phyloP scores from a whole-genome alignment of 2,797 vertebrate species.

The Anguilla pacifica region DNA sequence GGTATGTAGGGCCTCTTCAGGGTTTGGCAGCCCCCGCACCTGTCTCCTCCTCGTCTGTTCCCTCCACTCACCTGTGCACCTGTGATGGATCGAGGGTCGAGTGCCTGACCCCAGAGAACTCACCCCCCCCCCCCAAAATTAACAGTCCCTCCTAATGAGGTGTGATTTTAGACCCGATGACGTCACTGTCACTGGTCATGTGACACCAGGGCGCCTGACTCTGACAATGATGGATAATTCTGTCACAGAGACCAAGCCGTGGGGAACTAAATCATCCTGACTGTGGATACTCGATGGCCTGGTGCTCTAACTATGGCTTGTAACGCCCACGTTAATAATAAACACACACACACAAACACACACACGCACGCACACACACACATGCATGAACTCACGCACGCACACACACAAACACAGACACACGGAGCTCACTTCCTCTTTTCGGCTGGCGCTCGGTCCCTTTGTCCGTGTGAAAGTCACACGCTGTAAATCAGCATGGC shows the following conservation, averaged over 20 bases:
- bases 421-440: neutral
- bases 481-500: neutral
- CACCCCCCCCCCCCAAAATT: neutral
- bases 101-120: neutral
- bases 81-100: neutral
- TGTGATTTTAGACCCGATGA: neutral
- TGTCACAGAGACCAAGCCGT: neutral
- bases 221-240: neutral
- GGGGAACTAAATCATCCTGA: neutral
- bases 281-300: neutral
- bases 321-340: neutral
- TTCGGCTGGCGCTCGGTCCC: neutral
- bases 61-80: neutral
- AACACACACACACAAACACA: neutral
- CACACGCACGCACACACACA: too few species aligned
- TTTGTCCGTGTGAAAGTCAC: conserved; percentile 9
- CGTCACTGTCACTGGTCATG: neutral
- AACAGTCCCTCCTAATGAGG: neutral
- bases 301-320: neutral
- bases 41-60: neutral
- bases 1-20: neutral
- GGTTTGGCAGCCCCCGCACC: neutral
- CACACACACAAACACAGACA: too few species aligned
- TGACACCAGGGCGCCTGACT: neutral
- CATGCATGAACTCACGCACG: too few species aligned